Base-by-base conservation (phyloP, 2,888 invertebrate genomes). In the Pyralis farinalis region DNA sequence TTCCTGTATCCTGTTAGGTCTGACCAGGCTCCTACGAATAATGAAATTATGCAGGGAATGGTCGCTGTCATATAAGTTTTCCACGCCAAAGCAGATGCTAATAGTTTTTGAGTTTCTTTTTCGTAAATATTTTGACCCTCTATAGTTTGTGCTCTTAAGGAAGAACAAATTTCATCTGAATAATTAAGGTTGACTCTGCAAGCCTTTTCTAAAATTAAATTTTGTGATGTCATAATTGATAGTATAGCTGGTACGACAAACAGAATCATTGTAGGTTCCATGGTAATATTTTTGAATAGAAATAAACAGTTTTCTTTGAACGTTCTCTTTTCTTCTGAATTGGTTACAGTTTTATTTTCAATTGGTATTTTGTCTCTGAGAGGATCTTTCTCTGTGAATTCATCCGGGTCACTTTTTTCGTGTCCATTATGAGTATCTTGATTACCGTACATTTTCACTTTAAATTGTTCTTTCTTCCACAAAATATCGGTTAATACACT, bases 201-300 rank as follows among this genome's bases (percentile, higher is more conserved):
- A 0, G 96, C 96, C 70, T 96, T 96, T 67, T 96, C 96, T 51
- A 96, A 84, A 64, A 93, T 94, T 7, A 96, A 78, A 75, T 96
- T 96, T 69, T 95, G 95, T 1, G 95, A 93, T 12, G 95, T 94
- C 42, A 95, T 64, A 32, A 92, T 90, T 0, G 92, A 91, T n/a
- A 91, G 55, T 11, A 91, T 68, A 0, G 49, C 44, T 0, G 70
- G 40, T 11, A 75, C 12, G 0, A 83, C 44, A 27, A 79, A 81
- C 2, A 83, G 8, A 0, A 73, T 42, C 55, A 77, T 64, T 1
- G 65, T 57, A 6, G 86, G 86, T 39, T 87, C 87, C 3, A 87
- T 53, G 0, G 85, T 82, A 7, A 80, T 52, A 45, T 80, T 79
- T 35, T 40, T 53, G 0, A 70, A 6, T 0, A 65, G 48, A 43